A percentile compares a stretch with the other conserved stretches of the same genome.
These are phyloP conservation scores for Acyrthosiphon pisum DNA, from an alignment of 1,140 invertebrate genomes.

Conservation along the genomic window DNA sequence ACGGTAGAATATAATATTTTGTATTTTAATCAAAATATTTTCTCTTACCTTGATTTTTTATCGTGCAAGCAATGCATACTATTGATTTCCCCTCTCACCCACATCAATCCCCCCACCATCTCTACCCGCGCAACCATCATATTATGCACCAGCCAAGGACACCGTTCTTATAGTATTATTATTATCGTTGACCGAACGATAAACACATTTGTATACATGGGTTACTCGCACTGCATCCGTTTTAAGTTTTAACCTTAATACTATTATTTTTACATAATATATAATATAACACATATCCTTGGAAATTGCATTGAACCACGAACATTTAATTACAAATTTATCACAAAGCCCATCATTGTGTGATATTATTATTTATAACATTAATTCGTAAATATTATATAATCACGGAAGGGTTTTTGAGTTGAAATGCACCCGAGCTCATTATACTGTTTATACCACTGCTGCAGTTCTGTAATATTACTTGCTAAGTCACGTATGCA, in stretches of 20 bases:
- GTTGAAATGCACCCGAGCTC: background rate
- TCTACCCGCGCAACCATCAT: background rate
- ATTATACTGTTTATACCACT: background rate
- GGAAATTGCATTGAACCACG: background rate
- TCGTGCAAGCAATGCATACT: background rate
- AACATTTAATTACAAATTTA: slow-evolving; percentile 5
- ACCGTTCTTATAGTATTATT: background rate
- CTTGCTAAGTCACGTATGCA: background rate
- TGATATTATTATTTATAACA: background rate
- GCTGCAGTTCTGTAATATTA: background rate
- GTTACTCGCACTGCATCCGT: slow-evolving; percentile 46
- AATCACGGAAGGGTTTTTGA: background rate
- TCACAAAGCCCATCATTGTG: background rate
- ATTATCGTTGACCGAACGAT: slow-evolving; percentile 17
- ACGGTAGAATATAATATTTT: background rate
- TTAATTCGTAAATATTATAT: background rate
- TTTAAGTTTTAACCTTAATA: slow-evolving; percentile 20
- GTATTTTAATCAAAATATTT: background rate
- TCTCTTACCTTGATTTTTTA: slow-evolving; percentile 25
- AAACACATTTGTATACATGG: slow-evolving; percentile 24
- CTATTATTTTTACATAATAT: background rate
- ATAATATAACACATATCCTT: background rate
- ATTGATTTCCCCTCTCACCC: slow-evolving; percentile 32
- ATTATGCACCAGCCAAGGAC: slow-evolving; percentile 24
- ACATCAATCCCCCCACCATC: background rate